phyloP scores from a whole-genome alignment of 2,113 vertebrate genomes.

The Indicator indicator region DNA sequence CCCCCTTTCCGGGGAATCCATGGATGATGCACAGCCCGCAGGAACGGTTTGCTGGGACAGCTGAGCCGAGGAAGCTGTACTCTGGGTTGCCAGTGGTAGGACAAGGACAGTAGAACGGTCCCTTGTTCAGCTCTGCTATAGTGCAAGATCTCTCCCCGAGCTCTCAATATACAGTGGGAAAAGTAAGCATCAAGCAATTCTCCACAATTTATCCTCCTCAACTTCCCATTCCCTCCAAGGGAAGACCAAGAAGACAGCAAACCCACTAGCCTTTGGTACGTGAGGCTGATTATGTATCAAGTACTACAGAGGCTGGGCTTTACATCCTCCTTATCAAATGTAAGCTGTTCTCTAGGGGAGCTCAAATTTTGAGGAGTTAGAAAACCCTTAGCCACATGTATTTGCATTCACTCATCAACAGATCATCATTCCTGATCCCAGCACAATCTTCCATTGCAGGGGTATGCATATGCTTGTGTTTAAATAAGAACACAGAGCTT shows the following conservation, averaged over 20 bases:
- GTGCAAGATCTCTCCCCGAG: background rate
- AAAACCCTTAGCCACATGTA: background rate
- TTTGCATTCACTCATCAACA: background rate
- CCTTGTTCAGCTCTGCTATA: background rate
- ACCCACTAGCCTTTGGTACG: background rate
- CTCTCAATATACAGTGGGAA: background rate
- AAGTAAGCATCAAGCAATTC: background rate
- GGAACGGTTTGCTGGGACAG: background rate
- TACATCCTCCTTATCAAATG: background rate
- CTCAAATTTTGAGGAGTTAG: background rate
- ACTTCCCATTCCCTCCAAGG: background rate
- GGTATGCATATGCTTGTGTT: background rate
- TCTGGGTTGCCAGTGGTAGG: too few relatives aligned
- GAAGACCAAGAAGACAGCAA: background rate
- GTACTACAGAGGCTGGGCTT: background rate
- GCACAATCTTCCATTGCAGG: background rate
- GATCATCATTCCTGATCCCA: background rate
- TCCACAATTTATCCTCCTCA: background rate
- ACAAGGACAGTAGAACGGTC: background rate
- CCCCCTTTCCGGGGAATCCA: background rate
- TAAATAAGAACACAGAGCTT: background rate
- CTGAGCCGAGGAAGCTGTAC: background rate
- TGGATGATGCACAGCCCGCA: accelerated
- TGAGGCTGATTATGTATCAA: background rate
- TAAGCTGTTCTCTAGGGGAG: background rate